Evolutionary conservation across 1,140 invertebrate genomes (phyloP).

Genomic region (Ostrea denselamellosa): DNA sequence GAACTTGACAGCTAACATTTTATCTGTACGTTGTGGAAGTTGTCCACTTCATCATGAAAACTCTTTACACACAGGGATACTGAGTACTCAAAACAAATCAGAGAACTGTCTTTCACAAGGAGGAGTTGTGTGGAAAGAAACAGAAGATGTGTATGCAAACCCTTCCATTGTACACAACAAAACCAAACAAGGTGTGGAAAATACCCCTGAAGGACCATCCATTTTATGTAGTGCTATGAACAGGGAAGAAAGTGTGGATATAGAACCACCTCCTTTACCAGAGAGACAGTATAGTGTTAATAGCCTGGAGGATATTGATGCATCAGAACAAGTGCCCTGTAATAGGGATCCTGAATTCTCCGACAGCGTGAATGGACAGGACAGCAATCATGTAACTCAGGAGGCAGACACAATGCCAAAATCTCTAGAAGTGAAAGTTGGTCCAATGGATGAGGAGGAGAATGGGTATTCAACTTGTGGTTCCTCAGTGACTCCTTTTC

Average conservation of each 20-base stretch:
- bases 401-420: neutral
- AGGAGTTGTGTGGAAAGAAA: conserved; percentile 37
- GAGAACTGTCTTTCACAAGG: conserved; percentile 16
- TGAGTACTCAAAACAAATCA: conserved; percentile 26
- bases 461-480: conserved; percentile 30
- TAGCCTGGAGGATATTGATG: neutral
- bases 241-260: conserved; percentile 15
- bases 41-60: conserved; percentile 18
- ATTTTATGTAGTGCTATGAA: neutral
- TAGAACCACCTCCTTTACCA: conserved; percentile 50
- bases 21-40: neutral
- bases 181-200: conserved; percentile 2
- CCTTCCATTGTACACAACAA: conserved; percentile 28
- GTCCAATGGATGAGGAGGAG: neutral
- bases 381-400: neutral
- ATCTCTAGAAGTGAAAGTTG: neutral
- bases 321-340: neutral
- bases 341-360: neutral
- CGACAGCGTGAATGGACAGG: neutral
- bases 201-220: neutral
- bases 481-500: neutral
- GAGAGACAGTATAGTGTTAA: conserved; percentile 54
- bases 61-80: neutral
- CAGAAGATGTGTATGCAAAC: conserved; percentile 41
- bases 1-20: neutral